Evolutionary conservation across 2,113 vertebrate species (phyloP), one percentile per base, ranked within the genome.

Genomic region (Glaucomys volans): DNA sequence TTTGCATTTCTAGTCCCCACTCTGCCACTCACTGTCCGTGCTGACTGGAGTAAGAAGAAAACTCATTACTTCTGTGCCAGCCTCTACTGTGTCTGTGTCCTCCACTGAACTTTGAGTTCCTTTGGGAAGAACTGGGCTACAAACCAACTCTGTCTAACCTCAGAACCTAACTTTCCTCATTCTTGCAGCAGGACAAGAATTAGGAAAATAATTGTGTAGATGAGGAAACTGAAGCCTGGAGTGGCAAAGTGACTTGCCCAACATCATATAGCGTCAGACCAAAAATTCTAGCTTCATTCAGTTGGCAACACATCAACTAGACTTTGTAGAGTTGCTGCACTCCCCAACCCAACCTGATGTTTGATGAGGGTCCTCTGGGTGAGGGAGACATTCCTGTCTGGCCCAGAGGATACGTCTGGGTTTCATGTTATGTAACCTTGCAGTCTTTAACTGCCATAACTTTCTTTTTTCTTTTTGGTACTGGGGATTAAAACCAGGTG

Each of bases 161-260:
- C 87, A 90, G 90, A 95, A 92, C 71, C 92, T 90, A 92, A 90
- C 96, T 96, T 97, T 97, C 97, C 84, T 90, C 95, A 96, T 76
- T 96, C 72, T 95, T 94, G 28, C 54, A 95, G 72, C 10, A 50
- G 72, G 74, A 90, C 76, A 87, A 94, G 59, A 94, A 97, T 95
- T 79, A 94, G 81, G 90, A 95, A 97, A 95, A 91, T 67, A 79
- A 72, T 92, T 37, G 22, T 50, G 62, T 62, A 30, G 67, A 79
- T 86, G 95, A 86, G 75, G 89, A 96, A 95, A 95, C 52, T 4
- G 71, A 54, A 92, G 75, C 47, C 82, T 81, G 44, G 87, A 94
- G 50, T 87, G 74, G n/a, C 69, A 59, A 84, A 54, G 40, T 30
- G 59, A 94, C 84, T 85, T 87, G 30, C 50, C 40, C 30, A 44